Evolutionary conservation across 2,888 invertebrate species (phyloP).

Genomic region (Digitonthophagus gazella): DNA sequence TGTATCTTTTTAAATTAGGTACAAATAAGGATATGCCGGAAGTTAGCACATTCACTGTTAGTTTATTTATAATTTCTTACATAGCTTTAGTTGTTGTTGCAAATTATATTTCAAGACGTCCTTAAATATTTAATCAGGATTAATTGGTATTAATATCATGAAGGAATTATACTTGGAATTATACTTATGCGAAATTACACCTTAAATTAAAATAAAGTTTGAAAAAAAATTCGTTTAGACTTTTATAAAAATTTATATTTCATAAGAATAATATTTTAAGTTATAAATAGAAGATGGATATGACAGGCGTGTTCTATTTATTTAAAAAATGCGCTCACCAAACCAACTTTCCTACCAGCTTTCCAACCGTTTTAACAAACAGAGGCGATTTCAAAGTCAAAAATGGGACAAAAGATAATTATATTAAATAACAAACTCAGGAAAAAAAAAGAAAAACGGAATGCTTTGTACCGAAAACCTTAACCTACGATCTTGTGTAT

Average conservation of each 20-base stretch:
- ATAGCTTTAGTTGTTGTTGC: background rate
- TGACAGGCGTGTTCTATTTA: background rate
- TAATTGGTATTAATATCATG: background rate
- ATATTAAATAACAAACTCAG: conserved; percentile 19
- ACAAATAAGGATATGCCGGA: background rate
- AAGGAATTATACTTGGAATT: background rate
- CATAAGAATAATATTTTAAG: background rate
- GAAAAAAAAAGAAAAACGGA: conserved; percentile 40
- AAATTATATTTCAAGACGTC: background rate
- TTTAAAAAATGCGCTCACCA: background rate
- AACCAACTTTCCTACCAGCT: background rate
- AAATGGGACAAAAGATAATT: conserved; percentile 20
- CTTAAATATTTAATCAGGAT: background rate
- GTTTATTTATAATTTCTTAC: background rate
- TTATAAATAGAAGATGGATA: background rate
- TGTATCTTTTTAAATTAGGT: no score
- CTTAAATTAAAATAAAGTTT: background rate
- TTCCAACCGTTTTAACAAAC: conserved; percentile 20
- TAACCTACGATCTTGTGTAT: conserved; percentile 77
- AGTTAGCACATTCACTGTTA: background rate
- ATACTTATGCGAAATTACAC: background rate
- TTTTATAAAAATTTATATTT: conserved; percentile 18
- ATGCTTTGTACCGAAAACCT: background rate
- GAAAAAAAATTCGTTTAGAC: no score
- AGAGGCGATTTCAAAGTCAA: conserved; percentile 17